phyloP scores from a whole-genome alignment of 2,113 vertebrate species.

The Nettapus auritus region DNA sequence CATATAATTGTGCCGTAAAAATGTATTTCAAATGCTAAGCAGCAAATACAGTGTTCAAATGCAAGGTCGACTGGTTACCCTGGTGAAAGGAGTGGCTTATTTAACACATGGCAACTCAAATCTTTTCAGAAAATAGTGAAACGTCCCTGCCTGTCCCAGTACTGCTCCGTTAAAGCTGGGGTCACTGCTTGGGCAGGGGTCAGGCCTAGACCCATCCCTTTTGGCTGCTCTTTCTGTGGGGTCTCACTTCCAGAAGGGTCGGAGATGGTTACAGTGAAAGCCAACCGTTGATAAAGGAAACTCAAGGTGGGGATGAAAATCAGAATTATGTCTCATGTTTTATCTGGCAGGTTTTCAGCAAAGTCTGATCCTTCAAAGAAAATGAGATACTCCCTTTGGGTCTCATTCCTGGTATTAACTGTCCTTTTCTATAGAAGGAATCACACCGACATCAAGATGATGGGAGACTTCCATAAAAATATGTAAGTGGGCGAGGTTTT shows the following conservation, averaged over 20 bases:
- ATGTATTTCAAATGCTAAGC: not conserved
- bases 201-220: accelerated
- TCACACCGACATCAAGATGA: not conserved
- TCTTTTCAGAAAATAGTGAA: not conserved
- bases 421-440: not conserved
- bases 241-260: not conserved
- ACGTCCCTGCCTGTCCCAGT: not conserved
- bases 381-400: not conserved
- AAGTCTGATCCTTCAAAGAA: not conserved
- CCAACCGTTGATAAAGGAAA: accelerated
- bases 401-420: not conserved
- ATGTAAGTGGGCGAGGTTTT: not conserved
- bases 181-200: not conserved
- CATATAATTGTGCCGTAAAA: not conserved
- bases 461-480: not conserved
- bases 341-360: not conserved
- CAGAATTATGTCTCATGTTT: not conserved
- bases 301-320: not conserved
- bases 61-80: not conserved
- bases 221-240: not conserved
- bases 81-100: not conserved
- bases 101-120: not conserved
- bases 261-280: accelerated
- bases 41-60: not conserved
- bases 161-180: accelerated